Evolutionary conservation across 2,113 vertebrate species (phyloP), one percentile per base, ranked within the genome.

Genomic region (Peromyscus californicus): DNA sequence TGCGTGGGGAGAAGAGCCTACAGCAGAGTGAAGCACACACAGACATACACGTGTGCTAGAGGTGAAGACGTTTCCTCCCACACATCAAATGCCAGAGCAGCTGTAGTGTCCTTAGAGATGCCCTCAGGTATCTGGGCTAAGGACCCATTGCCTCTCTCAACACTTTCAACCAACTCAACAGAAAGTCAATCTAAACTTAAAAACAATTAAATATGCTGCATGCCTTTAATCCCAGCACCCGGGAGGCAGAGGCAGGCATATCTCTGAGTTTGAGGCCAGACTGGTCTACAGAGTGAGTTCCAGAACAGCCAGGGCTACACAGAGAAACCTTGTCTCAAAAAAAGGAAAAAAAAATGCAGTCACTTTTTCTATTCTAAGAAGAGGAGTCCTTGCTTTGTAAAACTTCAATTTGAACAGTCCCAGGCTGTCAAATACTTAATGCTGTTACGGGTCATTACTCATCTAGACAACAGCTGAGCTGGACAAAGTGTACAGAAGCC

Each of bases 1-100:
- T 99, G 99, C 97, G 99, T 99, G 96, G 99, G 99, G 98, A 99
- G 99, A 4, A 99, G 99, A 0, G 99, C 99, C 98, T 99, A 98
- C 54, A 99, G 90, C 79, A 99, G 96, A 99, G 96, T 99, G 24
- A 99, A 99, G n/a, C 99, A 91, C 99, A 99, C 99, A 98, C 99
- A 99, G 0, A 99, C 99, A 45, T 97, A 99, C 99, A 96, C 99
- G 99, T 97, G 99, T 98, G 8, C 99, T 99, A 94, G 99, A 98
- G 76, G 99, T 19, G 99, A 98, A 72, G 99, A 99, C n/a, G 98
- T 99, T 99, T 89, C 99, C 98, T 91, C 99, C n/a, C 33, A 79
- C 39, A 74, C 12, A 22, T 51, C 51, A 31, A 67, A 59, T 15
- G 54, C 82, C 39, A 65, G 36, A 33, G 1, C 59, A 48, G 65